Evolutionary conservation across 2,797 vertebrate species (phyloP), one percentile per base, ranked within the genome.

Genomic region (Mormyrus proboscirostris): DNA sequence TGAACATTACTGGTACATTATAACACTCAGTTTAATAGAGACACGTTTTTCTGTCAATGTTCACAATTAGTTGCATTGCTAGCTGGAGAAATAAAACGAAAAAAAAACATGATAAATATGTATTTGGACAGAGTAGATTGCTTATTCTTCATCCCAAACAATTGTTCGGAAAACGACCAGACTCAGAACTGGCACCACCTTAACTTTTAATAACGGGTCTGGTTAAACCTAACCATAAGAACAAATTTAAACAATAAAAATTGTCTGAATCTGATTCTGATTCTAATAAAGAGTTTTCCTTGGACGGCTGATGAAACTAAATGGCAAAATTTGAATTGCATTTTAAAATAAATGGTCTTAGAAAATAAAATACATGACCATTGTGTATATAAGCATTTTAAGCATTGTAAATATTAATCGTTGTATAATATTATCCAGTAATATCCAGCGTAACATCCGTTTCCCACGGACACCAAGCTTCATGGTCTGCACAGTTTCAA

Each of bases 401-500:
- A 47, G 76, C 76, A 82, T 22, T 47, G 16, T 22, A 82, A 82
- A 82, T 44, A 47, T 82, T 22, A 41, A 76, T 76, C 3, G 4
- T 14, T 41, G 69, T 41, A 38, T 82, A 82, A 82, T 82, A 82
- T 86, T 16, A 53, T 29, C 14, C 44, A 50, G 22, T 85, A 51
- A 22, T 55, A 86, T 55, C 49, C 51, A 33, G 49, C 41, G 51
- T 53, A 55, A 38, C 50, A 57, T 33, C 29, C 7, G 29, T 57
- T 86, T 86, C 51, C 49, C 83, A 85, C 50, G 29, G 51, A 85
- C 50, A 50, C 22, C 47, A 51, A 51, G 47, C 83, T 85, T 86
- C 84, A 86, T 86, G 84, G 84, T 86, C 84, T 86, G 84, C 22
- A 86, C 86, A 87, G 86, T 57, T 87, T 87, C 86, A 87, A 59